Conservation (phyloP, 2,797 vertebrate genomes). For the Pseudocheirus occidentalis region DNA sequence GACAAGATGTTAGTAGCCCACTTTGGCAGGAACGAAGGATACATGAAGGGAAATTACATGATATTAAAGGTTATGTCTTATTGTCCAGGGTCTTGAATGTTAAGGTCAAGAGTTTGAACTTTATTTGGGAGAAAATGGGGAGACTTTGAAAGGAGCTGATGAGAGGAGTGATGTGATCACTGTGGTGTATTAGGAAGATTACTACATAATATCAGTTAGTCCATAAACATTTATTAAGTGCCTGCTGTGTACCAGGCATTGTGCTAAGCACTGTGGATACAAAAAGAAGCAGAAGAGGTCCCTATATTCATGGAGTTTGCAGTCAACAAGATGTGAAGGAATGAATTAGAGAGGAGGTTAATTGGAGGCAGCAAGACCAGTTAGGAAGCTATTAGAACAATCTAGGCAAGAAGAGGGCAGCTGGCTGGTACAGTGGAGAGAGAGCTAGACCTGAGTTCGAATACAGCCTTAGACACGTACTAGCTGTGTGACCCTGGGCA, state of each 20-base stretch:
- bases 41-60: neutral
- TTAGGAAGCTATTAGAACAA: neutral
- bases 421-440: neutral
- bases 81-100: neutral
- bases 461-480: neutral
- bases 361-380: neutral
- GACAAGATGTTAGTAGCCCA: neutral
- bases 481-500: too few species aligned
- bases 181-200: neutral
- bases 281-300: neutral
- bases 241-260: neutral
- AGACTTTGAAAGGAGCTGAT: neutral
- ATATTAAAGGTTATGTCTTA: neutral
- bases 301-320: neutral
- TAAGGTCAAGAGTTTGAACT: neutral
- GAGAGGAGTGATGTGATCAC: neutral
- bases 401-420: neutral
- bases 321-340: neutral
- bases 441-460: neutral
- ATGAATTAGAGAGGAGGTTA: neutral
- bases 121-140: neutral
- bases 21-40: neutral
- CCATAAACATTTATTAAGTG: neutral
- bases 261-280: neutral
- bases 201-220: neutral